Base-by-base conservation (phyloP, 2,888 invertebrate genomes). In the Galerucella pusilla region DNA sequence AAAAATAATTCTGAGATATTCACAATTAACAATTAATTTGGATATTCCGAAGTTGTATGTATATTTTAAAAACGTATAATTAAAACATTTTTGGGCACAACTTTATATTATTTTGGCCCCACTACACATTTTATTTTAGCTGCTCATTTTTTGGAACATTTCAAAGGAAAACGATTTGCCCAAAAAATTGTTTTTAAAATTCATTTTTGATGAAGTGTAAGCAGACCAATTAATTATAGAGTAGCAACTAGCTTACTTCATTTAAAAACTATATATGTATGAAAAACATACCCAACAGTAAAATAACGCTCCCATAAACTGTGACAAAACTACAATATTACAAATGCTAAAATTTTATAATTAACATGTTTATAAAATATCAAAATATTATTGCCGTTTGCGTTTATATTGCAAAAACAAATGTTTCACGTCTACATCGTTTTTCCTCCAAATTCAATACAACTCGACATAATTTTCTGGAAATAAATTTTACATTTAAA, bases 221-320 rank as follows among this genome's bases (percentile, higher is more conserved):
- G 72, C 68, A 72, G 69, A 71, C 70, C 66, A 67, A 70, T 54
- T 49, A 63, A 75, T 70, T 59, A 77, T 75, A 73, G 68, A 65
- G 54, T 79, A 82, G 82, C 81, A 82, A 82, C 80, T 81, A 81
- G 82, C 79, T 81, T 83, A 83, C 75, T 66, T 74, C 76, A 77
- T 77, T 79, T 81, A 80, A 80, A 82, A 81, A 81, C 82, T 83
- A 83, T 72, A 82, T 83, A 81, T 81, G 81, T 81, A 82, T 82
- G 81, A 83, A 81, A 83, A 83, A 83, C 84, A 84, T 83, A 84
- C 83, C 83, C 83, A 84, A 83, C 80, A 82, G 80, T 83, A 79
- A 80, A 80, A 81, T 80, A 82, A 83, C 80, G 80, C 77, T 81
- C 78, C 79, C 81, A 81, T 82, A 81, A 81, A 80, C 75, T 81